Percentiles rank a stretch among this genome's conserved stretches.
Evolutionary conservation across 2,113 vertebrate genomes (phyloP).

Genomic region (Chloropsis cyanopogon): DNA sequence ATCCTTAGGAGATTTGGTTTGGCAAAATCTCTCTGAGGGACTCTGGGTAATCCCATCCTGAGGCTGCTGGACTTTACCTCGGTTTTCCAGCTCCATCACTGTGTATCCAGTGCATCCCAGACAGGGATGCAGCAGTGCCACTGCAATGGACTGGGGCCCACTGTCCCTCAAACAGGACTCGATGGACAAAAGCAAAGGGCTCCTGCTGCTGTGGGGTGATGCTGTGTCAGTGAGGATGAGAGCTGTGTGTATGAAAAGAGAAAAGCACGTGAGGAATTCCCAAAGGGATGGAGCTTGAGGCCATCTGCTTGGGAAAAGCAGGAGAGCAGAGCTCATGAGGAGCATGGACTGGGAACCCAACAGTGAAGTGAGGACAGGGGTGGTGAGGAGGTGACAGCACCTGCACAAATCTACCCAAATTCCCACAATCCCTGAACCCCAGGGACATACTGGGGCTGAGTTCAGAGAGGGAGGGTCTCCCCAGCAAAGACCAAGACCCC

Average conservation of each 20-base stretch:
- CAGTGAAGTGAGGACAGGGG: not conserved
- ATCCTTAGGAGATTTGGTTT: not conserved
- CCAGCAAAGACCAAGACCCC: not conserved
- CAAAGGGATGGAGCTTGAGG: not conserved
- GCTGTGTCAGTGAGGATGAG: not conserved
- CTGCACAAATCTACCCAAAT: not conserved
- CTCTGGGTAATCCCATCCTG: not conserved
- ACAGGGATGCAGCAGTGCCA: not conserved
- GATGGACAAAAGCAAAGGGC: not conserved
- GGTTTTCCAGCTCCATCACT: not conserved
- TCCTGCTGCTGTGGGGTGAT: not conserved
- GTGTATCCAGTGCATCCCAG: not conserved
- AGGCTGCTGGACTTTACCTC: not conserved
- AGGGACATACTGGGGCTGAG: fast-evolving
- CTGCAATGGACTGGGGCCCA: not conserved
- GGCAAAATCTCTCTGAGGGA: not conserved
- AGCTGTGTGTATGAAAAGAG: not conserved
- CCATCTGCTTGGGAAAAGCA: not conserved
- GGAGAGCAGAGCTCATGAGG: not conserved
- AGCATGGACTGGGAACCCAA: not conserved
- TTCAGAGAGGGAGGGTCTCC: not conserved
- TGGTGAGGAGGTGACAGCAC: not conserved
- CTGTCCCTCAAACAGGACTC: not conserved
- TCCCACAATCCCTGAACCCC: fast-evolving
- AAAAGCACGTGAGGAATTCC: not conserved